Conservation (phyloP, 2,113 vertebrate species). For the Balaeniceps rex region DNA sequence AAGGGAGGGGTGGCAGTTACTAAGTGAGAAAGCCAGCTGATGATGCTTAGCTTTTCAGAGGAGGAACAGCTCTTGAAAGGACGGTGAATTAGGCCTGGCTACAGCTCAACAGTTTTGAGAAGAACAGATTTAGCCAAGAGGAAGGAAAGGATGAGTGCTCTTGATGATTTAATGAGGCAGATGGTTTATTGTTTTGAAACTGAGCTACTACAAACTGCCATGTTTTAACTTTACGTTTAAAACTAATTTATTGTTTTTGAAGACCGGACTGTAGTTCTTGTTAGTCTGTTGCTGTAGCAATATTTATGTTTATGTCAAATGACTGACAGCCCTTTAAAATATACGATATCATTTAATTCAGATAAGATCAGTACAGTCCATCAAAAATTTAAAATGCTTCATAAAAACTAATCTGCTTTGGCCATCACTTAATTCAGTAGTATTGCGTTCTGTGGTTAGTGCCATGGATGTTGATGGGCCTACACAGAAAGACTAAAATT, state of each 20-base stretch:
- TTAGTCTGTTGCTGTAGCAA: not conserved
- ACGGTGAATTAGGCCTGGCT: constrained; percentile 8
- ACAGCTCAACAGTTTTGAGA: not conserved
- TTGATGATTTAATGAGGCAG: constrained; percentile 44
- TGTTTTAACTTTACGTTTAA: not conserved
- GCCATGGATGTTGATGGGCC: not conserved
- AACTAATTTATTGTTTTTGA: not conserved
- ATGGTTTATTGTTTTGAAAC: constrained; percentile 37
- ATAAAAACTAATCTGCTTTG: not conserved
- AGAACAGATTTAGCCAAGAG: not conserved
- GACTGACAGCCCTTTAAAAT: not conserved
- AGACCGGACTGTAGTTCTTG: not conserved
- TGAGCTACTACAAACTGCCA: not conserved
- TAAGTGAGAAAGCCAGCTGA: not conserved
- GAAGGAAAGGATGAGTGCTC: constrained; percentile 13
- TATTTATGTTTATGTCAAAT: not conserved
- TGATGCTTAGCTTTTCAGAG: not conserved
- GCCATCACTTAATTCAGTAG: not conserved
- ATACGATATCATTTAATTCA: not conserved
- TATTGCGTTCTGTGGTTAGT: not conserved
- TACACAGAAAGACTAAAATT: not conserved
- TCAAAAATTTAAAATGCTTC: not conserved
- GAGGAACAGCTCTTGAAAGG: not conserved
- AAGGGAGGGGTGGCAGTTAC: not conserved
- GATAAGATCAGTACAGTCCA: not conserved